Evolutionary conservation across 2,113 vertebrate species (phyloP).

Genomic region (Formicarius rufipectus): DNA sequence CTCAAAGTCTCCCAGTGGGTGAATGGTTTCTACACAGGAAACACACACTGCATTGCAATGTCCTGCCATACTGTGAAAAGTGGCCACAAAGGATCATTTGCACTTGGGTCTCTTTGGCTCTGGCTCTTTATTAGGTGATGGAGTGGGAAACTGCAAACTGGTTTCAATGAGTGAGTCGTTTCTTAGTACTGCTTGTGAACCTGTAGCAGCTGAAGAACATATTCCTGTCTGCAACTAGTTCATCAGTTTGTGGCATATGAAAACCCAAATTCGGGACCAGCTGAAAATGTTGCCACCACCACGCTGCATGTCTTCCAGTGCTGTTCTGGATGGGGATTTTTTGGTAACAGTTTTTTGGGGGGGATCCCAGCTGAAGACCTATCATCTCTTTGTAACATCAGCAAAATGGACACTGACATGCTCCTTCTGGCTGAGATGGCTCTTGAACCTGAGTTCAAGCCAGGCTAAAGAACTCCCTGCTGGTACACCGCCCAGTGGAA

Average conservation of each 20-base stretch:
- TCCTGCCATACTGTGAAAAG: neutral
- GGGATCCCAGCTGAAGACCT: neutral
- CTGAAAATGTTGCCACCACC: neutral
- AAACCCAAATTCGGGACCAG: accelerated
- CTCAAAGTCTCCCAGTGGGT: neutral
- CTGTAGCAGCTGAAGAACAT: neutral
- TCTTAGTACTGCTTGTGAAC: neutral
- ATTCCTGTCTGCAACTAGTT: neutral
- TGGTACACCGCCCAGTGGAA: neutral
- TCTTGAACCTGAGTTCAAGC: neutral
- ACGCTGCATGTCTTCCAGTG: neutral
- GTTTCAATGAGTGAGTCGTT: neutral
- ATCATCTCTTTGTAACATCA: neutral
- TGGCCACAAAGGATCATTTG: neutral
- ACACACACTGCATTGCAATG: accelerated
- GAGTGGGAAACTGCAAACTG: neutral
- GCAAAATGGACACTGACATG: accelerated
- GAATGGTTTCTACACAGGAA: neutral
- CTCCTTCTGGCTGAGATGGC: neutral
- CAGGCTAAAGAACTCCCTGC: neutral
- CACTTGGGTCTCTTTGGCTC: neutral
- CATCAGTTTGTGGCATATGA: neutral
- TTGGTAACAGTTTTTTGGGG: neutral
- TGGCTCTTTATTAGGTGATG: neutral
- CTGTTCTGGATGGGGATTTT: neutral